phyloP scores from a whole-genome alignment of 2,888 invertebrate genomes.

The Aspidiotus destructor region DNA sequence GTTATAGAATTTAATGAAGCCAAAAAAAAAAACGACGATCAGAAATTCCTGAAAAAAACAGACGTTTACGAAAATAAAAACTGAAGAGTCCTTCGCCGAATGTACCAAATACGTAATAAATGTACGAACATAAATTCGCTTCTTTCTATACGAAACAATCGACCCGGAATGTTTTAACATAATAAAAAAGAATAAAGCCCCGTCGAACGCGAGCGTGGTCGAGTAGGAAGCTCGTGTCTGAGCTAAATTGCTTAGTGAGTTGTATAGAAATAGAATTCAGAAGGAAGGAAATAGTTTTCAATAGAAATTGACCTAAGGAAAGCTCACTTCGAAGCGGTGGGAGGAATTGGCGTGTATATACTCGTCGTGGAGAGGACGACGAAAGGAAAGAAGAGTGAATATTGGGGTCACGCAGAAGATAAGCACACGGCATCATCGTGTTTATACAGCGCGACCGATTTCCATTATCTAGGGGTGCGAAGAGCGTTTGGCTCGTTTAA shows the following conservation, averaged over 20 bases:
- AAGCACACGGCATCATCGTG: background rate
- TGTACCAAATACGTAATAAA: conserved; percentile 2
- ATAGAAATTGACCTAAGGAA: conserved; percentile 12
- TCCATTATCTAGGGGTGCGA: background rate
- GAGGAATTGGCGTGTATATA: background rate
- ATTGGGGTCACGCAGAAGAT: background rate
- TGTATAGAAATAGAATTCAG: conserved; percentile 25
- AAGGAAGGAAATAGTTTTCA: conserved; percentile 31
- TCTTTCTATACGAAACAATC: background rate
- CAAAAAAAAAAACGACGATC: too few species aligned
- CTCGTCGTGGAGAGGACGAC: background rate
- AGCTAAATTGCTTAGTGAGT: conserved; percentile 28
- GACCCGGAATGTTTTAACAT: conserved; percentile 4
- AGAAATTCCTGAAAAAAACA: background rate
- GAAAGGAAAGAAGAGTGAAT: background rate
- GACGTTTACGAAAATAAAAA: conserved; percentile 4
- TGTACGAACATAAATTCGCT: conserved; percentile 3
- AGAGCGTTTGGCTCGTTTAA: too few species aligned
- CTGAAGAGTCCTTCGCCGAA: conserved; percentile 1
- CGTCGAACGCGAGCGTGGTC: background rate
- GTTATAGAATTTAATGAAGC: too few species aligned
- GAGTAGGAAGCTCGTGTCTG: conserved; percentile 18
- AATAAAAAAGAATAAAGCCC: background rate
- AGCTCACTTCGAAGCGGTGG: background rate
- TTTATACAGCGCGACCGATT: conserved; percentile 2